Evolutionary conservation across 2,797 vertebrate genomes (phyloP).

Genomic region (Anableps anableps): DNA sequence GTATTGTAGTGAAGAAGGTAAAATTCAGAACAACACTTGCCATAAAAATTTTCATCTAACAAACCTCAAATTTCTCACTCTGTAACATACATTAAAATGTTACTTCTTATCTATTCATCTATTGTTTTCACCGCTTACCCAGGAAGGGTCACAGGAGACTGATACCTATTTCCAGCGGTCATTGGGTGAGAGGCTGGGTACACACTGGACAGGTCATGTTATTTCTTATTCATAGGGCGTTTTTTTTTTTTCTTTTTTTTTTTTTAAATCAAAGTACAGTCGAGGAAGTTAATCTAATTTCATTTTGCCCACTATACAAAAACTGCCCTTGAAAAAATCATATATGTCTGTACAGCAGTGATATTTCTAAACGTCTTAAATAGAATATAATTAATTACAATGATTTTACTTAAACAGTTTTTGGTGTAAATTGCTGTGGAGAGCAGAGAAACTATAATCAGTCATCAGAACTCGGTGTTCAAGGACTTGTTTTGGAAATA

Average conservation of each 20-base stretch:
- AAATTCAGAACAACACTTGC: not conserved
- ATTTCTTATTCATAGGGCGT: not conserved
- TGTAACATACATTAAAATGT: not conserved
- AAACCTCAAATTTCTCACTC: not conserved
- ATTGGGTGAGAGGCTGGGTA: no score
- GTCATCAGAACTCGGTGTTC: constrained; percentile 30
- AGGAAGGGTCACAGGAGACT: no score
- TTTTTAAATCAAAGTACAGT: not conserved
- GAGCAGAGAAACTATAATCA: constrained; percentile 23
- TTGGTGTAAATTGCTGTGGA: constrained; percentile 21
- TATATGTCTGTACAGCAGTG: not conserved
- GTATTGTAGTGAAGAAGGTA: not conserved
- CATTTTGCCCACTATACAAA: not conserved
- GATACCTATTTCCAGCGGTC: no score
- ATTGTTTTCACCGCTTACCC: not conserved
- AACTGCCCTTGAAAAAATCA: not conserved
- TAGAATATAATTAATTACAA: not conserved
- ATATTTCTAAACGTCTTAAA: not conserved
- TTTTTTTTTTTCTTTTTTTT: not conserved
- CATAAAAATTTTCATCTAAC: not conserved
- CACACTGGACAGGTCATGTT: not conserved
- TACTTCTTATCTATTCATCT: not conserved
- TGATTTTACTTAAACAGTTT: constrained; percentile 27
- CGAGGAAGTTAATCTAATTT: not conserved
- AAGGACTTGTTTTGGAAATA: constrained; percentile 38